Evolutionary conservation across 1,140 invertebrate species (phyloP).

Genomic region (Plectus sambesii): DNA sequence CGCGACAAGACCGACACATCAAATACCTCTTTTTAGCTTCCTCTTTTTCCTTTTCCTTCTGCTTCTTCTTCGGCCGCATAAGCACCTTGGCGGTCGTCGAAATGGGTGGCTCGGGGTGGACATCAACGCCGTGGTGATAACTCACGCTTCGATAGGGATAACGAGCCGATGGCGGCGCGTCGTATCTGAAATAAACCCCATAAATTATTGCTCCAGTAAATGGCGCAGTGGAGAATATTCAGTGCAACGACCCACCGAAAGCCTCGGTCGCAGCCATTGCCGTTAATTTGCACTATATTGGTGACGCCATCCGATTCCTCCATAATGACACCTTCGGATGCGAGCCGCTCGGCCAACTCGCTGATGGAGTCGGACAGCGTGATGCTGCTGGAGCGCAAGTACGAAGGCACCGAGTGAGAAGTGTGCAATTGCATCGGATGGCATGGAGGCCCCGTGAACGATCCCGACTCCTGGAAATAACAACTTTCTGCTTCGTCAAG

Average conservation of each 20-base stretch:
- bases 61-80: too few species aligned
- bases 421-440: background rate
- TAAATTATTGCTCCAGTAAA: background rate
- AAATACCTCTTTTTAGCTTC: too few species aligned
- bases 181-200: background rate
- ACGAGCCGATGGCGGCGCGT: conserved; percentile 4
- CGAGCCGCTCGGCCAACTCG: conserved; percentile 21
- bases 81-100: too few species aligned
- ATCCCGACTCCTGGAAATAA: conserved; percentile 5
- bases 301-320: conserved; percentile 16
- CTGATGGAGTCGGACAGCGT: conserved; percentile 25
- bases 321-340: conserved; percentile 20
- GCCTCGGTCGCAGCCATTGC: background rate
- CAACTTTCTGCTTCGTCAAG: background rate
- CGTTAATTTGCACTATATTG: conserved; percentile 6
- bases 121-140: conserved; percentile 8
- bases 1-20: too few species aligned
- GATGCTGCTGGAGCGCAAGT: conserved; percentile 11
- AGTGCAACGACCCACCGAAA: background rate
- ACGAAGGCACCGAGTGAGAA: conserved; percentile 7
- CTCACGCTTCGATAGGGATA: conserved; percentile 4
- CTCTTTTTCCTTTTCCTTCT: too few species aligned
- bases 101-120: too few species aligned
- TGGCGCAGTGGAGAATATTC: background rate
- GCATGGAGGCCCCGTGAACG: conserved; percentile 8